Evolutionary conservation across 2,113 vertebrate species (phyloP), one percentile per base, ranked within the genome.

Genomic region (Heterotis niloticus): DNA sequence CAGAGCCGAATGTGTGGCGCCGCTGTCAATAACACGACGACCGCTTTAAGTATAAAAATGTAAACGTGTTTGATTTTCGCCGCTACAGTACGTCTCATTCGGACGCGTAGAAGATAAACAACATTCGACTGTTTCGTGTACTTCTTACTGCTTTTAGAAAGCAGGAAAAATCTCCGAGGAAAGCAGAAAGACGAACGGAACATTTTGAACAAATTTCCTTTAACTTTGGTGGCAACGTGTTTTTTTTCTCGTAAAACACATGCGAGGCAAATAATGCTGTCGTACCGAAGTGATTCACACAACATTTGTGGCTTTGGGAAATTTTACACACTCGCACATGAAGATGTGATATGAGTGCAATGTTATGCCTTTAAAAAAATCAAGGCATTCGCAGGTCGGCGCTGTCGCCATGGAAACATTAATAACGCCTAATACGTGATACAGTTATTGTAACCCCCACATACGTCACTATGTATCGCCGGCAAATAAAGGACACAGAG

Each of bases 61-160:
- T 76, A 76, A 80, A 80, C 73, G 17, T 76, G 79, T 87, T 80
- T 80, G 83, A 84, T 70, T 28, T 78, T 76, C 62, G 83, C 81
- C 28, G 62, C 59, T 62, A 76, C 57, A 23, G 54, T 57, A 59
- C 57, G 71, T n/a, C 75, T 51, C 26, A 23, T 52, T n/a, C n/a
- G 51, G 17, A 5, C 26, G 29, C 18, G 20, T 20, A 14, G 18
- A n/a, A n/a, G 51, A n/a, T 54, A 56, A 72, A 57, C n/a, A 54
- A n/a, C 24, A 74, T 17, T 24, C 34, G 7, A 44, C 2, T 44
- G 34, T 2, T n/a, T n/a, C 34, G 34, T 44, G 34, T 28, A 28
- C 26, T 75, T 62, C 5, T 64, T 9, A 28, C 12, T 5, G 13
- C 54, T 26, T 5, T 59, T 59, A 74, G 57, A 74, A 57, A 57